Evolutionary conservation across 1,140 invertebrate genomes (phyloP).

Genomic region (Dryas iulia): DNA sequence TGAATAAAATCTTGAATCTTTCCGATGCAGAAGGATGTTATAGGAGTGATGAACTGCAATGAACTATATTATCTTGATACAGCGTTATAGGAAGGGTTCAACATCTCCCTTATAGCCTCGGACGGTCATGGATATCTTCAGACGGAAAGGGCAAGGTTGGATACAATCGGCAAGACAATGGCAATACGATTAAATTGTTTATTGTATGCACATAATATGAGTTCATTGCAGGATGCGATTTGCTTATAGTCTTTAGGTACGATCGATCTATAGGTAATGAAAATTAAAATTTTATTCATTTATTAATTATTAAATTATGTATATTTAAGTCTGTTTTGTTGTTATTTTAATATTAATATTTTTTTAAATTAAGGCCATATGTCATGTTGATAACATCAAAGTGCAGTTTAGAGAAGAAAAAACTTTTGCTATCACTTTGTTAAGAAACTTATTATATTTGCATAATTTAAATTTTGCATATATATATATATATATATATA

Average conservation of each 20-base stretch:
- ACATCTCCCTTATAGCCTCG: conserved; percentile 6
- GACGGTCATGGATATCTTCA: conserved; percentile 12
- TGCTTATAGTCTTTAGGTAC: not conserved
- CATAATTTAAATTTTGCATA: too few relatives aligned
- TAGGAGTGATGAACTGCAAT: not conserved
- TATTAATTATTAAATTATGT: too few relatives aligned
- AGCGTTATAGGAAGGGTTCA: not conserved
- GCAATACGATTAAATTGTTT: conserved; percentile 4
- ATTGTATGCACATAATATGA: not conserved
- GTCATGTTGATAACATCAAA: not conserved
- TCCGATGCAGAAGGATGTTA: too few relatives aligned
- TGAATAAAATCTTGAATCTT: too few relatives aligned
- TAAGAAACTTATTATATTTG: not conserved
- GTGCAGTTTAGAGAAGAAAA: not conserved
- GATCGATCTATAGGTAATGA: not conserved
- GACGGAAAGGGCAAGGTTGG: conserved; percentile 25
- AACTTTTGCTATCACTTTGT: not conserved
- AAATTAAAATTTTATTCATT: too few relatives aligned
- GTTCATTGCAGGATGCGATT: not conserved
- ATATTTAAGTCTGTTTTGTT: not conserved
- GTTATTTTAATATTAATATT: not conserved
- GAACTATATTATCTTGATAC: not conserved
- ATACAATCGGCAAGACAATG: conserved; percentile 4
- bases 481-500: too few relatives aligned
- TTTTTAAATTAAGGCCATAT: not conserved